Evolutionary conservation across 2,888 invertebrate genomes (phyloP), one percentile per base, ranked within the genome.

Genomic region (Callinectes sapidus): DNA sequence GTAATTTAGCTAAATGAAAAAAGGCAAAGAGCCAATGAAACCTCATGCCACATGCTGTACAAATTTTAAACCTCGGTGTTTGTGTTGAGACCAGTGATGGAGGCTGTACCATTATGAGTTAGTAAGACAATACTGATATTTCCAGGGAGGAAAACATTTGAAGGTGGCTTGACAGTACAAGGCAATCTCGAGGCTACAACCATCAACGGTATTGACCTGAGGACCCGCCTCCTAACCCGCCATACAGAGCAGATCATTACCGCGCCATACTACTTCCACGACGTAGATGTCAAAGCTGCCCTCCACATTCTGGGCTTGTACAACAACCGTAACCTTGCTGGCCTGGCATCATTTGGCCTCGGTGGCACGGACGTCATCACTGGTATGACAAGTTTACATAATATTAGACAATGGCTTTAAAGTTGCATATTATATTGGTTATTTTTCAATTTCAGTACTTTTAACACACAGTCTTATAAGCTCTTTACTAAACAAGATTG

Each of bases 161-260:
- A 48, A 28, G 71, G 18, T 42, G 90, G 92, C n/a, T 14, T 92
- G 18, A 77, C 71, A 6, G 77, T 92, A 6, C 61, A 61, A 23
- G 90, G 87, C 28, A 71, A 92, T 54, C 48, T 92, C 14, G 90
- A 87, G 28, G 90, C 92, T 8, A 66, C 13, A 5, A 32, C 48
- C 16, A 54, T 92, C 23, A 92, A 92, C 35, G 90, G 87, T 23
- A 86, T 92, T 8, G 90, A 92, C 87, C 66, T 92, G 48, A 42
- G 90, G 35, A 77, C 8, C 1, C 39, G 35, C 3, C 89, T 92
- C 18, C 86, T 92, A 8, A 92, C 92, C 16, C 87, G 92, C 28
- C 61, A 92, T 87, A 92, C 92, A 1, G 39, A 81, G 28, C 92
- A 92, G 90, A 48, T 48, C 61, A 91, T 91, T 54, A 91, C 87